A percentile compares a stretch with the other conserved stretches of the same genome.
Evolutionary conservation across 2,888 invertebrate genomes (phyloP).

Genomic region (Epirrhoe tristata): DNA sequence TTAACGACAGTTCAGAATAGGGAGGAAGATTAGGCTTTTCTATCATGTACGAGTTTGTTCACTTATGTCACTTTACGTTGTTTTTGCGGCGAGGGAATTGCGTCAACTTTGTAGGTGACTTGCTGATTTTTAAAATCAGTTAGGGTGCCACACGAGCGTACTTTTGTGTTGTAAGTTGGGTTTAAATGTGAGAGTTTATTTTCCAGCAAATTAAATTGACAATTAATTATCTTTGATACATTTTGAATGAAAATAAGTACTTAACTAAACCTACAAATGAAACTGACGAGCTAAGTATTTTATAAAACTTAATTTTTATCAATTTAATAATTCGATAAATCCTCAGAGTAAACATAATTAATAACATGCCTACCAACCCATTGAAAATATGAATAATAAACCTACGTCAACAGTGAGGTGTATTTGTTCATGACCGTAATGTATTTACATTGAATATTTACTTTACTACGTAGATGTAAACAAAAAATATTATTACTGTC

Average conservation of each 20-base stretch:
- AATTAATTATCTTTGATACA: too few species aligned
- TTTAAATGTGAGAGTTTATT: too few species aligned
- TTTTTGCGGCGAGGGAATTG: constrained; percentile 48
- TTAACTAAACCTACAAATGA: too few species aligned
- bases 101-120: constrained; percentile 32
- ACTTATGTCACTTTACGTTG: constrained; percentile 58
- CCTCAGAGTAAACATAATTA: neutral
- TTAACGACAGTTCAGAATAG: constrained; percentile 75
- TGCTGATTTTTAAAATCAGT: constrained; percentile 18
- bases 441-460: constrained; percentile 43
- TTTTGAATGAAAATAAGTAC: too few species aligned
- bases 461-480: constrained; percentile 40
- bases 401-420: constrained; percentile 49
- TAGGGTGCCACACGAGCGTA: too few species aligned
- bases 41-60: constrained; percentile 64
- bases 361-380: neutral
- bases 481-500: constrained; percentile 41
- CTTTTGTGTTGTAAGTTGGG: too few species aligned
- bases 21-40: constrained; percentile 67
- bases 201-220: too few species aligned
- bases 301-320: neutral
- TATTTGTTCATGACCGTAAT: constrained; percentile 45
- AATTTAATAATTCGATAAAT: neutral
- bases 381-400: constrained; percentile 52
- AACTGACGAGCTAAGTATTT: neutral